These are phyloP conservation scores for Dascyllus trimaculatus DNA, from an alignment of 2,113 vertebrate species.

Conservation along the genomic window DNA sequence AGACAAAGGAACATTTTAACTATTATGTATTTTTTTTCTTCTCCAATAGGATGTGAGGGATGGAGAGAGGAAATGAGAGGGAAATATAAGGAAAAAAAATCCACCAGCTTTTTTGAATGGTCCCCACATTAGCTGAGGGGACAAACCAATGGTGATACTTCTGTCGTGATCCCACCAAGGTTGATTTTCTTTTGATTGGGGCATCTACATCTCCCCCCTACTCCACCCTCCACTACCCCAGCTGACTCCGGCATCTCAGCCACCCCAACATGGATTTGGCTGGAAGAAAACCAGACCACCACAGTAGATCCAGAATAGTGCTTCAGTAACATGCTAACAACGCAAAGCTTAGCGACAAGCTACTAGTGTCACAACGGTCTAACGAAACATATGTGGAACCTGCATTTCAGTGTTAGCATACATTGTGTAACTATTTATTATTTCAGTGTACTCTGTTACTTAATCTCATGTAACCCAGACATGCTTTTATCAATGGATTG, in stretches of 20 bases:
- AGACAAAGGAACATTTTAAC: neutral
- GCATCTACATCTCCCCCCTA: conserved; percentile 27
- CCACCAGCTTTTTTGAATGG: conserved; percentile 68
- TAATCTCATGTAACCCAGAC: conserved; percentile 74
- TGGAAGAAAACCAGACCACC: conserved; percentile 46
- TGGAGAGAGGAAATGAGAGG: conserved; percentile 14
- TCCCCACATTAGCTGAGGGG: conserved; percentile 40
- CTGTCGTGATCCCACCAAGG: conserved; percentile 43
- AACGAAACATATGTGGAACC: conserved; percentile 60
- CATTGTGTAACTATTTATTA: conserved; percentile 79
- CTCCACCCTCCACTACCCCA: conserved; percentile 33
- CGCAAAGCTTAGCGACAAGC: conserved; percentile 68
- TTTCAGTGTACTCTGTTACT: conserved; percentile 72
- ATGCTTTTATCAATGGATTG: conserved; percentile 71
- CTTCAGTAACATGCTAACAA: conserved; percentile 79
- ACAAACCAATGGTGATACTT: conserved; percentile 42
- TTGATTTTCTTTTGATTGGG: conserved; percentile 59
- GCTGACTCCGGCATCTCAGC: conserved; percentile 5
- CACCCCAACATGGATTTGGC: conserved; percentile 27
- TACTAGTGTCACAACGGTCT: conserved; percentile 62
- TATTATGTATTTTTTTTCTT: conserved; percentile 1
- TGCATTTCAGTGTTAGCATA: conserved; percentile 74
- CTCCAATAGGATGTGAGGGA: conserved; percentile 77
- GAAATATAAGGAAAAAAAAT: conserved; percentile 19
- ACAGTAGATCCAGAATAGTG: conserved; percentile 64